phyloP scores from a whole-genome alignment of 2,797 vertebrate genomes.

The Linurgus olivaceus region DNA sequence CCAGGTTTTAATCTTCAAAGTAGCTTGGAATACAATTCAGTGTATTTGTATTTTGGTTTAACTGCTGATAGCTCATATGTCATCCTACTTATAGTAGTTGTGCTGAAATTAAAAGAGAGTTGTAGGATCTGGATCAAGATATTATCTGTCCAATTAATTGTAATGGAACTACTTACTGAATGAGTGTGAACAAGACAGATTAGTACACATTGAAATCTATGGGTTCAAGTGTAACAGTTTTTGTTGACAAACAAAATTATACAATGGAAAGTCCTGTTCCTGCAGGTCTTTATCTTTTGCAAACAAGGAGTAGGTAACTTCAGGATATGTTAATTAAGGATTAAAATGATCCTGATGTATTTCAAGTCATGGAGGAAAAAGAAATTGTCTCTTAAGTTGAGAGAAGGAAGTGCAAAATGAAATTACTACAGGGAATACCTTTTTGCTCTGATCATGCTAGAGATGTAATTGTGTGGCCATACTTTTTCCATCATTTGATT shows the following conservation, averaged over 20 bases:
- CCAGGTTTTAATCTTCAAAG: neutral
- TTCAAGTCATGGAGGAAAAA: neutral
- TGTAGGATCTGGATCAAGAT: neutral
- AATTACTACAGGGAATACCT: neutral
- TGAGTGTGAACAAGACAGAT: neutral
- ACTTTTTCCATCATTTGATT: neutral
- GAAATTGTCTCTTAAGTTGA: neutral
- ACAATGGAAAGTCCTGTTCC: neutral
- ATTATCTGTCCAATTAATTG: neutral
- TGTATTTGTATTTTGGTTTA: neutral
- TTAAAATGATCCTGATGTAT: neutral
- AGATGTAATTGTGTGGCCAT: neutral
- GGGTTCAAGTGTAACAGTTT: neutral
- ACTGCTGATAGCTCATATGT: neutral
- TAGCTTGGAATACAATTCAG: neutral
- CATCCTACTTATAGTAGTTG: neutral
- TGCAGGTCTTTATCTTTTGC: neutral
- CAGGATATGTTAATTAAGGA: neutral
- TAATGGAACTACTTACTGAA: neutral
- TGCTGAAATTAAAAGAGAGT: neutral
- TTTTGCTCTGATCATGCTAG: neutral
- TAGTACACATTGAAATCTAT: neutral
- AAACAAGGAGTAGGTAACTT: neutral
- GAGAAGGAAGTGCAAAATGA: neutral
- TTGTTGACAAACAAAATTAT: neutral